Conservation (phyloP, 2,888 invertebrate genomes). For the Ennomos quercinarius region DNA sequence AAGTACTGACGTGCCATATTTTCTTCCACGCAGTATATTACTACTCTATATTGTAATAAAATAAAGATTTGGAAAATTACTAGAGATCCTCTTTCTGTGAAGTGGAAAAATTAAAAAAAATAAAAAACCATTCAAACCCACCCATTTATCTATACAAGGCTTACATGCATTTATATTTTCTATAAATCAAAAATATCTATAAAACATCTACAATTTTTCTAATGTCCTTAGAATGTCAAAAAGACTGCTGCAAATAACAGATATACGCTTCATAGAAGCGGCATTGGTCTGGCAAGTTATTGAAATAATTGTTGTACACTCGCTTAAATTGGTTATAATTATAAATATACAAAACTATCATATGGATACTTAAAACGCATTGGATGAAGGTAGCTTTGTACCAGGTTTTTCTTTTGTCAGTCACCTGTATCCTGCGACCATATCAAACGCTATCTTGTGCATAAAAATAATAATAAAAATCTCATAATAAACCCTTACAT, state of each 20-base stretch:
- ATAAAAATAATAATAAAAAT: constrained; percentile 62
- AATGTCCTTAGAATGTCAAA: constrained; percentile 24
- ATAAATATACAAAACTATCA: constrained; percentile 79
- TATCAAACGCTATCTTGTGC: constrained; percentile 74
- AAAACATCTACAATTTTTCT: constrained; percentile 34
- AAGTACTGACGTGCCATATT: constrained; percentile 6
- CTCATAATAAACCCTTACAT: constrained; percentile 61
- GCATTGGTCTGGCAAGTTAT: constrained; percentile 67
- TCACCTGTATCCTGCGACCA: constrained; percentile 56
- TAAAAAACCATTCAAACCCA: constrained; percentile 44
- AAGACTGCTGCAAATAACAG: constrained; percentile 13
- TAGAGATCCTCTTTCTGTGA: constrained; percentile 71
- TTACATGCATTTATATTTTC: constrained; percentile 26
- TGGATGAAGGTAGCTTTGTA: constrained; percentile 78
- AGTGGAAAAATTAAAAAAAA: constrained; percentile 56
- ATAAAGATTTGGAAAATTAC: constrained; percentile 61
- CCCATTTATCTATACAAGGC: constrained; percentile 57
- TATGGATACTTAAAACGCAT: constrained; percentile 75
- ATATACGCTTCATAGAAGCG: constrained; percentile 78
- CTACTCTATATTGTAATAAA: constrained; percentile 50
- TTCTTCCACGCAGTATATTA: constrained; percentile 34
- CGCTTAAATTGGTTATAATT: constrained; percentile 52
- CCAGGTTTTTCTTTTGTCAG: constrained; percentile 71
- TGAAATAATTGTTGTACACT: constrained; percentile 66
- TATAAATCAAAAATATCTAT: constrained; percentile 31